phyloP scores from a whole-genome alignment of 2,888 invertebrate species.

The Caenorhabditis macrosperma region DNA sequence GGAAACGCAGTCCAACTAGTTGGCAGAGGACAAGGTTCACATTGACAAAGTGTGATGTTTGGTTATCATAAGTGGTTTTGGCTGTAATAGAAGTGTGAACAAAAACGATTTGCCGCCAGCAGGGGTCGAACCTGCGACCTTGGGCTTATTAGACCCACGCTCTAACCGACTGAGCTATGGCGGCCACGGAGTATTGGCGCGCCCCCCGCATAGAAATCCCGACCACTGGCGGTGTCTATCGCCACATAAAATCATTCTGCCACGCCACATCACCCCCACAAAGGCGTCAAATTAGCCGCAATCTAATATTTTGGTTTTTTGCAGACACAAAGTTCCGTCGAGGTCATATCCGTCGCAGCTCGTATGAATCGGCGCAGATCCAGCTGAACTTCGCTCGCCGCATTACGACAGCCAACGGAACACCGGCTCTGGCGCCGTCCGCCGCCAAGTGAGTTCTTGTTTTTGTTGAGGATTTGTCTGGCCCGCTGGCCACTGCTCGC shows the following conservation, averaged over 20 bases:
- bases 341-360: slow-evolving; percentile 71
- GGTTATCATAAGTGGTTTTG: background rate
- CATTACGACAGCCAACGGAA: slow-evolving; percentile 58
- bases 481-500: background rate
- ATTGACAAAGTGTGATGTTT: slow-evolving; percentile 10
- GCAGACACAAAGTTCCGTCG: slow-evolving; percentile 62
- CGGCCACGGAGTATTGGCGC: slow-evolving; percentile 50
- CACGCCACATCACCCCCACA: slow-evolving; percentile 25
- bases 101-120: slow-evolving; percentile 77
- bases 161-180: slow-evolving; percentile 80
- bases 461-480: slow-evolving; percentile 17
- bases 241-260: background rate
- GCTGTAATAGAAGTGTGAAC: slow-evolving; percentile 4
- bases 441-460: slow-evolving; percentile 55
- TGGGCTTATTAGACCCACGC: slow-evolving; percentile 80
- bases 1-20: background rate
- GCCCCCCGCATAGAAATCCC: background rate
- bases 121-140: slow-evolving; percentile 80
- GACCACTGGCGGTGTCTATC: background rate
- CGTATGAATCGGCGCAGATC: slow-evolving; percentile 73
- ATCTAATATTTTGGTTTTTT: slow-evolving; percentile 23
- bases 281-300: slow-evolving; percentile 24
- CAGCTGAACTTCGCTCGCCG: slow-evolving; percentile 67
- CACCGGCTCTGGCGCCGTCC: slow-evolving; percentile 57
- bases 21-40: slow-evolving; percentile 3